Evolutionary conservation across 2,113 vertebrate genomes (phyloP).

Genomic region (Neolamprologus sp.): DNA sequence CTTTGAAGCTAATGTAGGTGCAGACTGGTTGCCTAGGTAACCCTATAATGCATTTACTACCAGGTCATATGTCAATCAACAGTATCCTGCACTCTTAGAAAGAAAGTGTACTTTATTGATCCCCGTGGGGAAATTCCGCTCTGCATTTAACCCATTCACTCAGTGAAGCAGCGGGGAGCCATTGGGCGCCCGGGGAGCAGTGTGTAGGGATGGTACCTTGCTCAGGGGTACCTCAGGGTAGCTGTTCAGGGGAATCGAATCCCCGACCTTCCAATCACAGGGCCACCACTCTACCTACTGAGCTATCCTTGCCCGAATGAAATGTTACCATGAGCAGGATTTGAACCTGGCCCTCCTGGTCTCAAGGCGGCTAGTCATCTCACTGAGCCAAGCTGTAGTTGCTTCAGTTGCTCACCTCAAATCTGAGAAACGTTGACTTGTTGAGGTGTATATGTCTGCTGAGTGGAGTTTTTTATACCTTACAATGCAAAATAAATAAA

Average conservation of each 20-base stretch:
- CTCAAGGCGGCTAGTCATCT: rapidly evolving
- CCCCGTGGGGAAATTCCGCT: too few species aligned
- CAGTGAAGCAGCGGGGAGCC: too few species aligned
- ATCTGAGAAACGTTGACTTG: not conserved
- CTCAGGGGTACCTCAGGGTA: too few species aligned
- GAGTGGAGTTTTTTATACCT: not conserved
- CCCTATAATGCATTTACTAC: not conserved
- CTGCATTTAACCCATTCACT: too few species aligned
- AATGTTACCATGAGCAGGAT: too few species aligned
- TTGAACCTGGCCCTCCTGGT: too few species aligned
- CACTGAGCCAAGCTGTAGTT: not conserved
- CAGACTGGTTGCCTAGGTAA: not conserved
- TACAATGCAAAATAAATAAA: not conserved
- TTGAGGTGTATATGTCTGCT: not conserved
- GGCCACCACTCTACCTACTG: too few species aligned
- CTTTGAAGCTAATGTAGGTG: not conserved
- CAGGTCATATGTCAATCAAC: not conserved
- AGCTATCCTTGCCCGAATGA: too few species aligned
- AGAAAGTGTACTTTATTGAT: too few species aligned
- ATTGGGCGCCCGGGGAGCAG: too few species aligned
- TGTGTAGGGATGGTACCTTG: rapidly evolving
- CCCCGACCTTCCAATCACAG: too few species aligned
- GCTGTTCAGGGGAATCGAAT: too few species aligned
- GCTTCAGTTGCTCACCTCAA: not conserved
- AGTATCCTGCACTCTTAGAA: not conserved